Base-by-base conservation (phyloP, 2,797 vertebrate species). In the Lacerta bilineata region DNA sequence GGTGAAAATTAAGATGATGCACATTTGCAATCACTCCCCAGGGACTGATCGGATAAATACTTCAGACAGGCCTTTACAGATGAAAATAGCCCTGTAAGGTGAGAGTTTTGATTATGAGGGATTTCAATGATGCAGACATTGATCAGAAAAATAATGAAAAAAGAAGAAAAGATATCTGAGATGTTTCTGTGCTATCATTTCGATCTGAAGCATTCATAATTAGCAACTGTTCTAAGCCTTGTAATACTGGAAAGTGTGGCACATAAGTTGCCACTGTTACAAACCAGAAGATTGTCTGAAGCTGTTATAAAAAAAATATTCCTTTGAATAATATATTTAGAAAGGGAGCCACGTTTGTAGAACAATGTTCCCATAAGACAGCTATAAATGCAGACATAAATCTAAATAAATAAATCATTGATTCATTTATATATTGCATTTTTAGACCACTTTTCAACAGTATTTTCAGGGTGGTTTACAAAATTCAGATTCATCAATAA, bases 1-100 rank as follows among this genome's bases (percentile, higher is more conserved):
- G 78, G 72, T 87, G 68, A 82, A 93, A 93, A 93, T 88, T 89
- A 75, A 86, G 86, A n/a, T 66, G 84, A 89, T 80, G 13, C 84
- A 84, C 82, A 41, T 25, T 13, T 27, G 78, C 69, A 85, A 0
- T 84, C 76, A 69, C 59, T 90, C 75, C 71, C 75, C 77, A 84
- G 77, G 90, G 23, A 39, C 71, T 93, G 61, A 80, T 88, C 82
- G 9, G 80, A 90, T 55, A 72, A 77, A 4, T 91, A 78, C 89
- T 88, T 87, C 66, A 90, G 29, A 84, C 89, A 50, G 69, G 8
- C 72, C 72, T 93, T 91, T 23, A 88, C 39, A 87, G 43, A 85
- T 29, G 80, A 84, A 91, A 93, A 50, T 83, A 68, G 9, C 10
- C 41, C 80, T 89, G 0, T 83, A 69, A 88, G 13, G 13, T 90